phyloP scores from a whole-genome alignment of 30 jellyfish, hydroid and myxozoan species.

The Aurelia aurita region DNA sequence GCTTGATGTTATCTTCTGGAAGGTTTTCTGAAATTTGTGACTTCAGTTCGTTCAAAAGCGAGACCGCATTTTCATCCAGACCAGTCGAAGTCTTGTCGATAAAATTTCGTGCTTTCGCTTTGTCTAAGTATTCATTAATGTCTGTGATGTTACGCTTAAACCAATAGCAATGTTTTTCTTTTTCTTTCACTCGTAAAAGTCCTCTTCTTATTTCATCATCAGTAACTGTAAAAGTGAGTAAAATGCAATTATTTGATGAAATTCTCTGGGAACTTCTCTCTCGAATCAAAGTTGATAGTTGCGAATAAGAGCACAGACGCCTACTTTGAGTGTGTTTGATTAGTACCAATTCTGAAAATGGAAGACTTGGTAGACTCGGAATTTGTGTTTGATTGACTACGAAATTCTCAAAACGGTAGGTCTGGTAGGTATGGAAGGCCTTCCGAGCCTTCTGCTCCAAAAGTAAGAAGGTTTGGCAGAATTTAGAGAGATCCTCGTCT shows the following conservation, averaged over 20 bases:
- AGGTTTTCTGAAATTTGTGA: conserved; percentile 34
- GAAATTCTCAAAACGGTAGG: too few relatives aligned
- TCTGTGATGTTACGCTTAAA: conserved; percentile 81
- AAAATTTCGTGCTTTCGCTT: conserved; percentile 68
- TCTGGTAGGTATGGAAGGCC: conserved; percentile 33
- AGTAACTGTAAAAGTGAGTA: conserved; percentile 54
- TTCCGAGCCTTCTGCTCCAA: too few relatives aligned
- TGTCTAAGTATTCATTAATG: conserved; percentile 48
- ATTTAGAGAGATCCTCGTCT: too few relatives aligned
- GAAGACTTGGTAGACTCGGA: too few relatives aligned
- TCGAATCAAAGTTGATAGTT: too few relatives aligned
- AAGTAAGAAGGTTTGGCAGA: too few relatives aligned
- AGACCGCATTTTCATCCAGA: conserved; percentile 77
- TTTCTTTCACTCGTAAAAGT: conserved; percentile 67
- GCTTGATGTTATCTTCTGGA: conserved; percentile 46
- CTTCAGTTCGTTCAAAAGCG: conserved; percentile 50
- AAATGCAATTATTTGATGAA: too few relatives aligned
- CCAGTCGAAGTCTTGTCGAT: conserved; percentile 69
- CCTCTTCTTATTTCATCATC: conserved; percentile 90
- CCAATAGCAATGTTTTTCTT: conserved; percentile 80
- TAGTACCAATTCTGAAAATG: too few relatives aligned
- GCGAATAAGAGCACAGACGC: too few relatives aligned
- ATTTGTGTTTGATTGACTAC: too few relatives aligned
- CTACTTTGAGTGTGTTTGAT: conserved; percentile 4
- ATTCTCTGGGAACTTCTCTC: conserved; percentile 14